phyloP scores from a whole-genome alignment of 2,888 invertebrate species.

The Ecdyonurus torrentis region DNA sequence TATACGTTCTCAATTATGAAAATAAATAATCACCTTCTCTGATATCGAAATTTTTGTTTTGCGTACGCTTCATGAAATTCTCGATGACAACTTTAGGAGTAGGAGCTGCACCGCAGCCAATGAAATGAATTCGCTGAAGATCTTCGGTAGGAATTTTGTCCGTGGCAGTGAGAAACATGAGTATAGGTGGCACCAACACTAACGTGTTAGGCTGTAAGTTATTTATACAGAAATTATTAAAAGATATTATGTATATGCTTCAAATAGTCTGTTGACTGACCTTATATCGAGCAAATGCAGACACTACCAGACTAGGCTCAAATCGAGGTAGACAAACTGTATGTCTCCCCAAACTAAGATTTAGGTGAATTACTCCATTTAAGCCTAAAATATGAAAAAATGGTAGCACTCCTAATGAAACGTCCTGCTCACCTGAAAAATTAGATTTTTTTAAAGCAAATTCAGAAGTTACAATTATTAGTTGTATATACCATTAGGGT shows the following conservation, averaged over 20 bases:
- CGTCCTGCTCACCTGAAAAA: slow-evolving; percentile 31
- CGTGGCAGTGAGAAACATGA: slow-evolving; percentile 29
- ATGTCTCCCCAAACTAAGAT: slow-evolving; percentile 40
- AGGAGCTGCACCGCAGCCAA: slow-evolving; percentile 10
- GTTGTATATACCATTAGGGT: neutral
- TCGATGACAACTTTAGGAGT: slow-evolving; percentile 5
- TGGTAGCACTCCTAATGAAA: slow-evolving; percentile 46
- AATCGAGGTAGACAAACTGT: slow-evolving; percentile 50
- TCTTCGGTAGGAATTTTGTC: slow-evolving; percentile 20
- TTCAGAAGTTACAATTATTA: neutral
- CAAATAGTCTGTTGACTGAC: slow-evolving; percentile 21
- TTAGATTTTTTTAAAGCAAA: too few species aligned
- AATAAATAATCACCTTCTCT: slow-evolving; percentile 8
- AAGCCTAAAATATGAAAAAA: slow-evolving; percentile 69
- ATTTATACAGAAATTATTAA: neutral
- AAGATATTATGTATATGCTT: neutral
- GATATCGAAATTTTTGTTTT: slow-evolving; percentile 4
- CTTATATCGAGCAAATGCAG: slow-evolving; percentile 39
- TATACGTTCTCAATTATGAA: too few species aligned
- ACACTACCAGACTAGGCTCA: slow-evolving; percentile 53
- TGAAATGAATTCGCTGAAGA: neutral
- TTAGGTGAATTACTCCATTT: slow-evolving; percentile 45
- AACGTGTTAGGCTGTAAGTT: slow-evolving; percentile 17
- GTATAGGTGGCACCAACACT: slow-evolving; percentile 30
- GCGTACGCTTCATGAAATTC: slow-evolving; percentile 3